A percentile compares a stretch with the other conserved stretches of the same genome.
Evolutionary conservation across 1,140 invertebrate genomes (phyloP).

Genomic region (Drosophila pandora): DNA sequence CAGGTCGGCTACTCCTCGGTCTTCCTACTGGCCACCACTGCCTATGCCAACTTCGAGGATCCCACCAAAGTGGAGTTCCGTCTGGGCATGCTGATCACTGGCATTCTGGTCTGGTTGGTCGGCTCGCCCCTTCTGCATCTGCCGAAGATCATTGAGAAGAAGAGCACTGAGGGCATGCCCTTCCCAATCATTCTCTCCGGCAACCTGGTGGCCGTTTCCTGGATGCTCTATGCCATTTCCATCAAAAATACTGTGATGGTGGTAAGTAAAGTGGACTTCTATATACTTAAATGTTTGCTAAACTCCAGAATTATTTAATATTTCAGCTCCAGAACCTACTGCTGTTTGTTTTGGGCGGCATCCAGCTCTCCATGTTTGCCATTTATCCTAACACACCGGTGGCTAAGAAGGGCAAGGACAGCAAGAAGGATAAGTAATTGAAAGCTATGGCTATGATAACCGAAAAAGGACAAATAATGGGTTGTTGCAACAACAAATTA

Average conservation of each 20-base stretch:
- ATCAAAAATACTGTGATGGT: slow-evolving; percentile 91
- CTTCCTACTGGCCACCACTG: slow-evolving; percentile 86
- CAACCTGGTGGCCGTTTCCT: slow-evolving; percentile 89
- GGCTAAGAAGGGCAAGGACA: slow-evolving; percentile 77
- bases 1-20: slow-evolving; percentile 85
- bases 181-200: slow-evolving; percentile 92
- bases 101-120: slow-evolving; percentile 88
- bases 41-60: slow-evolving; percentile 87
- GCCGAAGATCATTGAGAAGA: slow-evolving; percentile 89
- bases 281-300: neutral
- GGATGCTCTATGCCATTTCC: slow-evolving; percentile 92
- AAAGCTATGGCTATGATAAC: slow-evolving; percentile 29
- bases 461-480: slow-evolving; percentile 32
- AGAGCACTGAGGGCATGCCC: slow-evolving; percentile 91
- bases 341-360: slow-evolving; percentile 85
- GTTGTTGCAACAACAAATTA: slow-evolving; percentile 28
- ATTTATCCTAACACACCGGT: slow-evolving; percentile 85
- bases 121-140: slow-evolving; percentile 89
- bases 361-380: slow-evolving; percentile 88
- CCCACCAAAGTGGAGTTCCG: slow-evolving; percentile 87
- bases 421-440: slow-evolving; percentile 64
- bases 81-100: slow-evolving; percentile 89
- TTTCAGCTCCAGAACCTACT: slow-evolving; percentile 89
- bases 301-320: neutral
- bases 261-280: slow-evolving; percentile 85